phyloP scores from a whole-genome alignment of 2,888 invertebrate species.

The Sphaeridia pumilis region DNA sequence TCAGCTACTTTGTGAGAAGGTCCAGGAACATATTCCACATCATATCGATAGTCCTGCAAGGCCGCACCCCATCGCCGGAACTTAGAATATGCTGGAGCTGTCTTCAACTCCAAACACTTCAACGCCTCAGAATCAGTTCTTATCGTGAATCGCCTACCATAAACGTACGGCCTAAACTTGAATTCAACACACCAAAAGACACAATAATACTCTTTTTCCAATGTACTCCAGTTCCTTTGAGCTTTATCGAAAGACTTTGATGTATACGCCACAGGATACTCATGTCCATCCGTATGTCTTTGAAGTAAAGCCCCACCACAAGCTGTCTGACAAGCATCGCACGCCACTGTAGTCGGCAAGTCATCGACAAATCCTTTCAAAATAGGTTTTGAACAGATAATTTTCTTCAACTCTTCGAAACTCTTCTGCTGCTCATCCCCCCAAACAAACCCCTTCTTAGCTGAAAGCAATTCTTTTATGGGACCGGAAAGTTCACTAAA shows the following conservation, averaged over 20 bases:
- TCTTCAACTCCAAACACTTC: background rate
- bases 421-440: background rate
- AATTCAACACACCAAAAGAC: background rate
- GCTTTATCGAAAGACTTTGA: background rate
- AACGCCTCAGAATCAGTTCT: conserved; percentile 6
- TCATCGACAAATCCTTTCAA: background rate
- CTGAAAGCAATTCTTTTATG: background rate
- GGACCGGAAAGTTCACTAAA: conserved; percentile 3
- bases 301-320: conserved; percentile 3
- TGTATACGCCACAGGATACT: conserved; percentile 4
- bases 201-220: conserved; percentile 8
- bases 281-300: background rate
- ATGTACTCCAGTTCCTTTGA: background rate
- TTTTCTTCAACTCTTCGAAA: conserved; percentile 3
- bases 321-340: background rate
- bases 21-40: background rate
- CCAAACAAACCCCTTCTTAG: conserved; percentile 2
- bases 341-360: background rate
- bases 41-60: background rate
- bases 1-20: background rate
- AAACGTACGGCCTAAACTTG: conserved; percentile 3
- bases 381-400: background rate
- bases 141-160: conserved; percentile 2
- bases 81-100: background rate
- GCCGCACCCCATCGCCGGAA: background rate